These are phyloP conservation scores for Tigriopus californicus DNA, from an alignment of 2,888 invertebrate species.

Conservation along the genomic window DNA sequence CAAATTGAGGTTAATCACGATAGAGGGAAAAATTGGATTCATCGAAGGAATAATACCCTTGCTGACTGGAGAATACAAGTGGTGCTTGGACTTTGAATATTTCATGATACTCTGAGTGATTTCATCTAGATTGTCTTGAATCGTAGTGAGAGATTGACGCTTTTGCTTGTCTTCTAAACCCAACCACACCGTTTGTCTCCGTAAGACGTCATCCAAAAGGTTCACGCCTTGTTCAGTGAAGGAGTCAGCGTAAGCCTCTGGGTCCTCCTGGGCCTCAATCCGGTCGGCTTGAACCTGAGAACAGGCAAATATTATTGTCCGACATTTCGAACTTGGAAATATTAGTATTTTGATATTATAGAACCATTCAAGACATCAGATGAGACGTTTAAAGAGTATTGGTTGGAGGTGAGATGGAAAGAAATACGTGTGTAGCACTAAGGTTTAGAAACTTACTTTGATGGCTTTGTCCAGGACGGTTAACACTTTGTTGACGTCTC, in stretches of 20 bases:
- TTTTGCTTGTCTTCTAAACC: not conserved
- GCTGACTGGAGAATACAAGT: not conserved
- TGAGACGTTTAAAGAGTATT: too few species aligned
- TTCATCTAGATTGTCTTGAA: conserved; percentile 1
- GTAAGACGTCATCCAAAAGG: not conserved
- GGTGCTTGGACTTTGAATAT: not conserved
- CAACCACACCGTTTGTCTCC: not conserved
- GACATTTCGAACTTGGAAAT: too few species aligned
- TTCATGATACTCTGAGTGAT: not conserved
- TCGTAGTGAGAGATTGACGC: not conserved
- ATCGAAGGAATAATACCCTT: too few species aligned
- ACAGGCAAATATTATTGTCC: too few species aligned
- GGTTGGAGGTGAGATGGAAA: too few species aligned
- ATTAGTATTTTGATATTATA: too few species aligned
- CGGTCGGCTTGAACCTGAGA: not conserved
- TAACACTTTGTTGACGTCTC: not conserved
- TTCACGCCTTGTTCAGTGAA: not conserved
- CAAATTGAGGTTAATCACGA: too few species aligned
- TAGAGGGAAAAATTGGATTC: too few species aligned
- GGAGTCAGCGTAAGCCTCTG: not conserved
- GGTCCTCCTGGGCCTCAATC: not conserved
- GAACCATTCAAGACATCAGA: too few species aligned
- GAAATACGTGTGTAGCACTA: too few species aligned
- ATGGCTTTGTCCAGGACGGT: conserved; percentile 1
- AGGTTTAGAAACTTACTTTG: not conserved